These are phyloP conservation scores for Amazona vittata DNA, from an alignment of 2,113 vertebrate species.

Conservation along the genomic window DNA sequence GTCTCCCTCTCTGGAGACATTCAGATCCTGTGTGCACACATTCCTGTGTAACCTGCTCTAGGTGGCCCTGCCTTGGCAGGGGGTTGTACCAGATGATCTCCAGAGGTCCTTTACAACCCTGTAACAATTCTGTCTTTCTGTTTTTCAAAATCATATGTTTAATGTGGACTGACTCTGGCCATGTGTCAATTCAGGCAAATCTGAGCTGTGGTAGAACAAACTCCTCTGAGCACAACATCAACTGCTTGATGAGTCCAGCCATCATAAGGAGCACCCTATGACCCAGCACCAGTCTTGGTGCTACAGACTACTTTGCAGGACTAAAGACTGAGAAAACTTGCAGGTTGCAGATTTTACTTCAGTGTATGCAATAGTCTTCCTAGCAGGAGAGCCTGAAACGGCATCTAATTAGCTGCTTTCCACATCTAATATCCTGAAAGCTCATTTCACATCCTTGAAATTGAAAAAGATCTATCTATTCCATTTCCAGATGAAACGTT, in stretches of 20 bases:
- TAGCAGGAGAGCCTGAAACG: background rate
- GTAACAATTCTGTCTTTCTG: background rate
- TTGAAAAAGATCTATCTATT: background rate
- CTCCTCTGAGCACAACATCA: background rate
- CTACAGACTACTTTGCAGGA: background rate
- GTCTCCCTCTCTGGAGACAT: background rate
- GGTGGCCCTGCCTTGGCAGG: background rate
- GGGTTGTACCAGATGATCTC: background rate
- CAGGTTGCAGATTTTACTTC: background rate
- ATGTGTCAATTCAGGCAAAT: background rate
- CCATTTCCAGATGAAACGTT: slow-evolving; percentile 36
- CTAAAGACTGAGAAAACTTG: background rate
- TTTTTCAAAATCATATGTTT: background rate
- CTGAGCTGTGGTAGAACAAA: background rate
- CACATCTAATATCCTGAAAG: background rate
- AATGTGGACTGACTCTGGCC: background rate
- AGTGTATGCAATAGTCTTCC: background rate
- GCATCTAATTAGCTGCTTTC: slow-evolving; percentile 1
- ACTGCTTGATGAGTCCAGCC: background rate
- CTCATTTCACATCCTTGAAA: background rate
- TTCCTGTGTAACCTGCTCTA: background rate
- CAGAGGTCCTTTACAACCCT: background rate
- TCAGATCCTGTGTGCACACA: background rate
- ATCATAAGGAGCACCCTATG: background rate
- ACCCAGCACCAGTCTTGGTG: background rate